Percentiles rank a stretch among this genome's conserved stretches.
phyloP scores from a whole-genome alignment of 2,888 invertebrate genomes.

The Drosophila diplacantha region DNA sequence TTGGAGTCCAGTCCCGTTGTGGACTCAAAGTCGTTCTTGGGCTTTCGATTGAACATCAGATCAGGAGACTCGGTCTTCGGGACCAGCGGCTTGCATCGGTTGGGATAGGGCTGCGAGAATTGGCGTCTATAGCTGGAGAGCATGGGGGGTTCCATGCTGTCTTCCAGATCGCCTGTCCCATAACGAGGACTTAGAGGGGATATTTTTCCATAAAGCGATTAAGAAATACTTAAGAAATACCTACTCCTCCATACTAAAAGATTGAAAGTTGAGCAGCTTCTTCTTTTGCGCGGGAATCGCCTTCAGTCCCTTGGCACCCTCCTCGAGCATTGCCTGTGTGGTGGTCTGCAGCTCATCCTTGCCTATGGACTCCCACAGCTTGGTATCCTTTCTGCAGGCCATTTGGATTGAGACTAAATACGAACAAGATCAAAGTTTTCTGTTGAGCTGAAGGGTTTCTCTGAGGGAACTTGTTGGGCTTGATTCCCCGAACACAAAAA shows the following conservation, averaged over 20 bases:
- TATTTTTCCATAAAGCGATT: neutral
- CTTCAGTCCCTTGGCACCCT: conserved; percentile 43
- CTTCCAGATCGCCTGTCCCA: conserved; percentile 36
- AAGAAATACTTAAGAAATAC: neutral
- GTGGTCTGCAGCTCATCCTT: conserved; percentile 51
- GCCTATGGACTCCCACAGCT: conserved; percentile 42
- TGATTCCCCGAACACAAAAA: conserved; percentile 11
- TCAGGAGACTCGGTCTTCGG: conserved; percentile 48
- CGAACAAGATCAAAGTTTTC: conserved; percentile 1
- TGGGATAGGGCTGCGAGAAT: conserved; percentile 48
- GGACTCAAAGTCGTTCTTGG: conserved; percentile 58
- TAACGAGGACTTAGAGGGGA: conserved; percentile 48
- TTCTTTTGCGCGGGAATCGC: conserved; percentile 38
- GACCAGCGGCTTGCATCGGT: conserved; percentile 39
- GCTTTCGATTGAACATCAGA: conserved; percentile 56
- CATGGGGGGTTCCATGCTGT: conserved; percentile 42
- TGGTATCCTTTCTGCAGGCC: conserved; percentile 48
- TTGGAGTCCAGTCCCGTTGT: conserved; percentile 53
- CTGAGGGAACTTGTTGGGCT: neutral
- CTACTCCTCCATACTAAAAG: conserved; percentile 64
- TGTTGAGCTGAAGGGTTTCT: conserved; percentile 5
- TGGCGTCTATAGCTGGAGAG: conserved; percentile 48
- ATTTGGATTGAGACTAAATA: conserved; percentile 19
- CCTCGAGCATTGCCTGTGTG: conserved; percentile 60
- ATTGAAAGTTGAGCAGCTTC: conserved; percentile 59